phyloP scores from a whole-genome alignment of 2,797 vertebrate species.

The Hoplostethus mediterraneus region DNA sequence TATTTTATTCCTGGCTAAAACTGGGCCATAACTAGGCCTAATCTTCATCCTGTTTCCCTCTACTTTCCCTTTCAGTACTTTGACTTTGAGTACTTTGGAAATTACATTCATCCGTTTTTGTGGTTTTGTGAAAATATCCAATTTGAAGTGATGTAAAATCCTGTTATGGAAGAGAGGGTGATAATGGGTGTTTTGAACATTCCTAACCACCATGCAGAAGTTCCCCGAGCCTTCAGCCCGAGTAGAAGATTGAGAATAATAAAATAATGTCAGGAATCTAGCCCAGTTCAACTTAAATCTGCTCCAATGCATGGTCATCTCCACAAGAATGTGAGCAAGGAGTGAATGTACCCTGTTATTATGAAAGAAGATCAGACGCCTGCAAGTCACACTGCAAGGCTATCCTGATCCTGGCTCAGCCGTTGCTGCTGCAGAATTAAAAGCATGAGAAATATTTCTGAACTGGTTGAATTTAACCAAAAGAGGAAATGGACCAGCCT shows the following conservation, averaged over 20 bases:
- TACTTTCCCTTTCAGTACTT: slow-evolving; percentile 62
- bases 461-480: slow-evolving; percentile 61
- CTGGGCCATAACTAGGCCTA: slow-evolving; percentile 44
- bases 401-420: slow-evolving; percentile 47
- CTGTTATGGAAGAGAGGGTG: slow-evolving; percentile 18
- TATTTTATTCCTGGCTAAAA: slow-evolving; percentile 61
- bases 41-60: slow-evolving; percentile 66
- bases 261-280: slow-evolving; percentile 67
- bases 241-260: slow-evolving; percentile 49
- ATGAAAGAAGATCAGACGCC: slow-evolving; percentile 52
- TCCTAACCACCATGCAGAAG: slow-evolving; percentile 10
- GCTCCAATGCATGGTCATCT: slow-evolving; percentile 57
- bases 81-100: slow-evolving; percentile 68
- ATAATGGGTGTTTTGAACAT: slow-evolving; percentile 23
- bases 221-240: slow-evolving; percentile 31
- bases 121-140: slow-evolving; percentile 67
- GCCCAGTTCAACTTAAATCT: slow-evolving; percentile 18
- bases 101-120: slow-evolving; percentile 60
- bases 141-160: slow-evolving; percentile 25
- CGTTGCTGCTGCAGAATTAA: slow-evolving; percentile 63
- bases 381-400: slow-evolving; percentile 62
- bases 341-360: slow-evolving; percentile 58
- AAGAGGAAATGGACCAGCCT: slow-evolving; percentile 54
- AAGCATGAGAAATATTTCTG: slow-evolving; percentile 75
- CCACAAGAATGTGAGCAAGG: slow-evolving; percentile 77